Evolutionary conservation across 2,888 invertebrate genomes (phyloP).

Genomic region (Stenodera caucasica): DNA sequence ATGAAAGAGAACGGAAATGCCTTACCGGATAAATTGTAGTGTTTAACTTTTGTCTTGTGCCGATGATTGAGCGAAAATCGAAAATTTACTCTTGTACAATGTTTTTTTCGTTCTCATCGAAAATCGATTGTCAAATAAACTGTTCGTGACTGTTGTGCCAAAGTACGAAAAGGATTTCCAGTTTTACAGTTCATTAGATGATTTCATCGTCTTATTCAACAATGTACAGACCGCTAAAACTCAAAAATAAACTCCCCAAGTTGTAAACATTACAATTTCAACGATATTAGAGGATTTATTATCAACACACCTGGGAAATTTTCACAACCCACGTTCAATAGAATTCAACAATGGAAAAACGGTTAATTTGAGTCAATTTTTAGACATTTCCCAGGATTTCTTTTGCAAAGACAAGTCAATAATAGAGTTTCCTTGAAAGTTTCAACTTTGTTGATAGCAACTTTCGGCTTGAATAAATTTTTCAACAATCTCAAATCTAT

Average conservation of each 20-base stretch:
- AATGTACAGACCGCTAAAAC: background rate
- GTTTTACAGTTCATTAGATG: conserved; percentile 2
- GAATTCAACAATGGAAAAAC: too few species aligned
- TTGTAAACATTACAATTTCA: background rate
- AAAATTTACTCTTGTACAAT: too few species aligned
- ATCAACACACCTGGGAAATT: background rate
- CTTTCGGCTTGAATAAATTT: too few species aligned
- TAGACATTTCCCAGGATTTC: too few species aligned
- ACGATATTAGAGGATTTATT: background rate
- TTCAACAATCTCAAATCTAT: too few species aligned
- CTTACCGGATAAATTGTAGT: background rate
- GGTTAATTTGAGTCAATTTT: too few species aligned
- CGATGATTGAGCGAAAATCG: background rate
- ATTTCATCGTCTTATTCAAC: background rate
- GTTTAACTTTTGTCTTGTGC: background rate
- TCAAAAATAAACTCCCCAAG: background rate
- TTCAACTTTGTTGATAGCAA: too few species aligned
- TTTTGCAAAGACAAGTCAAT: too few species aligned
- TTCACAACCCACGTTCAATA: too few species aligned
- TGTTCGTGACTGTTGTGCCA: conserved; percentile 1
- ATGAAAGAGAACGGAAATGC: background rate
- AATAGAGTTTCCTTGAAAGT: too few species aligned
- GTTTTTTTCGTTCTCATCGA: too few species aligned
- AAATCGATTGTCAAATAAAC: background rate
- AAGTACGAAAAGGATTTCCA: background rate